These are phyloP conservation scores for Redunca redunca DNA, from an alignment of 2,113 vertebrate genomes.

Conservation along the genomic window DNA sequence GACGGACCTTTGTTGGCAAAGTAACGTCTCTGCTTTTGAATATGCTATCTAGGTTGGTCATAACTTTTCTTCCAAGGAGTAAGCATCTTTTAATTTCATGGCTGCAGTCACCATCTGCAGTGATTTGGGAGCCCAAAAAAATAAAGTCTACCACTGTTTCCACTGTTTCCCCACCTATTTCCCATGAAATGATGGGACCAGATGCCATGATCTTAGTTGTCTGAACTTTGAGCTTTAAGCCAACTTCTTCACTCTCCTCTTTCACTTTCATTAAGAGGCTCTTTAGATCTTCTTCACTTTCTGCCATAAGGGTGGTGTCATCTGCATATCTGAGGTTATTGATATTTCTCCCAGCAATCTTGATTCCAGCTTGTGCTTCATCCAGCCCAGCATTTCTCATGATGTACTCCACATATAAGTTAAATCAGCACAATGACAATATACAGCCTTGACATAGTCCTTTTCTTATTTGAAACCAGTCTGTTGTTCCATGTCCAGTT, in stretches of 20 bases:
- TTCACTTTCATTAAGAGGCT: not conserved
- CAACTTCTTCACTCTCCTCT: not conserved
- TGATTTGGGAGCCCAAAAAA: not conserved
- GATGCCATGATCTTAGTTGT: not conserved
- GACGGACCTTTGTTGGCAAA: not conserved
- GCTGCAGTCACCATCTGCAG: not conserved
- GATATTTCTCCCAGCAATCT: accelerated
- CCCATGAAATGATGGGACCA: not conserved
- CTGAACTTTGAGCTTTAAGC: not conserved
- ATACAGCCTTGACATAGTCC: not conserved
- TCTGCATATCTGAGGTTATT: not conserved
- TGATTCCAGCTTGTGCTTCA: not conserved
- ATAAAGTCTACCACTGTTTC: not conserved
- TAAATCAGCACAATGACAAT: not conserved
- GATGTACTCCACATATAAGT: not conserved
- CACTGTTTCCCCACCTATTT: not conserved
- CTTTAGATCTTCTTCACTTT: not conserved
- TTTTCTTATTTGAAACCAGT: not conserved
- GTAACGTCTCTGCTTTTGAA: not conserved
- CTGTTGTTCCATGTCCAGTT: not conserved
- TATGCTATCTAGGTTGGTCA: not conserved
- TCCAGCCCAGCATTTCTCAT: not conserved
- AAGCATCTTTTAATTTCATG: not conserved
- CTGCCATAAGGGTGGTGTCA: not conserved
- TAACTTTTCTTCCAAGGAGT: not conserved